These are phyloP conservation scores for Branchinecta lindahli DNA, from an alignment of 1,140 invertebrate species.

Conservation along the genomic window DNA sequence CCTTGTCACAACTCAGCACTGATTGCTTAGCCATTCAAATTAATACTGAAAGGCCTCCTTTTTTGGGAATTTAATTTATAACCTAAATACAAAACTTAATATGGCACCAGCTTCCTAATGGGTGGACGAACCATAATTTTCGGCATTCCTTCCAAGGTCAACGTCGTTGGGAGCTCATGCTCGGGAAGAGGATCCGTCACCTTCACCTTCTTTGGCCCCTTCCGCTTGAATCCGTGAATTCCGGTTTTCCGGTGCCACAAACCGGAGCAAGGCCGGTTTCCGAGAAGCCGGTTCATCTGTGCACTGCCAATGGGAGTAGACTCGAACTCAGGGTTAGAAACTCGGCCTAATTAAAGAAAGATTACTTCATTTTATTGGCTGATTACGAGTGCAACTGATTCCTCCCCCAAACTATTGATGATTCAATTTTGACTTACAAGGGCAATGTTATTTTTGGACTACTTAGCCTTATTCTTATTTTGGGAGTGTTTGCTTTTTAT, in stretches of 20 bases:
- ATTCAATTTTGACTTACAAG: neutral
- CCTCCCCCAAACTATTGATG: neutral
- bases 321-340: conserved; percentile 64
- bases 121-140: conserved; percentile 2
- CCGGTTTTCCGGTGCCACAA: conserved; percentile 83
- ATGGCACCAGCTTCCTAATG: neutral
- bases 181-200: conserved; percentile 22
- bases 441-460: too few relatives aligned
- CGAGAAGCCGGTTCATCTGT: conserved; percentile 61
- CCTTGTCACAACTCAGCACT: too few relatives aligned
- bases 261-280: conserved; percentile 77
- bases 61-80: too few relatives aligned
- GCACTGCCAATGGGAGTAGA: conserved; percentile 63
- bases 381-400: neutral
- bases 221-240: conserved; percentile 71
- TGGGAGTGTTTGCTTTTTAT: too few relatives aligned
- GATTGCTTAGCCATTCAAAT: too few relatives aligned
- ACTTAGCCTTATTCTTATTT: too few relatives aligned
- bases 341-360: conserved; percentile 40
- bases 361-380: neutral
- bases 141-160: conserved; percentile 21
- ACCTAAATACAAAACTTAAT: neutral
- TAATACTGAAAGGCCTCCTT: too few relatives aligned
- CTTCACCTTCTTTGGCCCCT: conserved; percentile 40
- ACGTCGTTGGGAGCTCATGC: neutral